Evolutionary conservation across 37 sponge, comb jelly and placozoan species (phyloP), one percentile per base, ranked within the genome.

Genomic region (Chondrosia reniformis): DNA sequence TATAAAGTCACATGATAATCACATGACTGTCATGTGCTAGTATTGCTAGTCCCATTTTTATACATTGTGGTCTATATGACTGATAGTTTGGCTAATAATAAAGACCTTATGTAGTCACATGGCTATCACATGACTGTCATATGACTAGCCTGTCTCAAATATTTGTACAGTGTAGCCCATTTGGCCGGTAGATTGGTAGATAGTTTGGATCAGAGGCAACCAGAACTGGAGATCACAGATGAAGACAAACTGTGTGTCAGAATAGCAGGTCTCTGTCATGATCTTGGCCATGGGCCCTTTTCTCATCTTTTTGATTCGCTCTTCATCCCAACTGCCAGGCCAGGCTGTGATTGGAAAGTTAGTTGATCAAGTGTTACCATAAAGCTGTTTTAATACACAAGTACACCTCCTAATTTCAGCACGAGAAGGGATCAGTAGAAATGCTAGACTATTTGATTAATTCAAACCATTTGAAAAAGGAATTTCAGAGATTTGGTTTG

Each of bases 281-380:
- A 96, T 58, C 71, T 96, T 32, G 97, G 94, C 84, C 98, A 97
- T 76, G 98, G 98, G 46, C 94, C 95, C 10, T 94, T 97, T 76
- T 94, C 95, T 10, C 98, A 97, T 52, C 17, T 94, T 75, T 97
- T 97, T 85, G 93, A 94, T 79, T 27, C 34, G n/a, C 25, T 22
- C 25, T 97, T 97, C 66, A 94, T 97, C 31, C 89, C 85, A 0
- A 45, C 42, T 28, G 79, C 76, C 7, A 75, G 42, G 9, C 79
- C 89, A 1, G 87, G 46, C 2, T 33, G 55, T n/a, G 37, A 57
- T 2, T 86, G 84, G 81, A 77, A 45, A 82, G 77, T 80, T 21
- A 41, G 49, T n/a, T n/a, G n/a, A n/a, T n/a, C n/a, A n/a, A n/a
- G n/a, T n/a, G n/a, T n/a, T n/a, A n/a, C n/a, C n/a, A n/a, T n/a